phyloP scores from a whole-genome alignment of 2,113 vertebrate species.

The Brevimyrus niger region DNA sequence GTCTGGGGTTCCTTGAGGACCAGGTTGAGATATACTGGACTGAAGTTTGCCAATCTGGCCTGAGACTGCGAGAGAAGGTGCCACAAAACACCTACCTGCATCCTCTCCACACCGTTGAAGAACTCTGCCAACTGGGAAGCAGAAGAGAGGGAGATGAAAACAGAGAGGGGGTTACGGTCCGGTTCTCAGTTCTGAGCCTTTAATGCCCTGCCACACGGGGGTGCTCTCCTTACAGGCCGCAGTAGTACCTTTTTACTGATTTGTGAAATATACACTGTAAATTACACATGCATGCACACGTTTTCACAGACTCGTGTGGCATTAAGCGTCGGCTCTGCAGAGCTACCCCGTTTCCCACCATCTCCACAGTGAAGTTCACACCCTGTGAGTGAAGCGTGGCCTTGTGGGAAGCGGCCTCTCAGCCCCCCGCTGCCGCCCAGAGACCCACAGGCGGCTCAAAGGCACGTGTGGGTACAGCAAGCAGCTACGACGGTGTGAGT shows the following conservation, averaged over 20 bases:
- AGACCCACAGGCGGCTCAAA: not conserved
- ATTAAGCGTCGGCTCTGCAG: not conserved
- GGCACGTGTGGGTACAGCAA: not conserved
- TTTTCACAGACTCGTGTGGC: not conserved
- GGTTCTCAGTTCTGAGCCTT: not conserved
- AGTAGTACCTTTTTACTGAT: not conserved
- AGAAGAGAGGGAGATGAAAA: conserved; percentile 48
- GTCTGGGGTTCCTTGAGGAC: not conserved
- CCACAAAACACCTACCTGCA: conserved; percentile 70
- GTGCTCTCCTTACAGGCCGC: not conserved
- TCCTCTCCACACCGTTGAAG: conserved; percentile 86
- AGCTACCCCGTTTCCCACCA: not conserved
- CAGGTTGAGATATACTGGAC: not conserved
- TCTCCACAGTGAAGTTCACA: not conserved
- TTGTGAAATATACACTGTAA: not conserved
- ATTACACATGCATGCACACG: not conserved
- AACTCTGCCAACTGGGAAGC: conserved; percentile 77
- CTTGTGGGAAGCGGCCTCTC: not conserved
- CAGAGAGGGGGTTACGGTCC: not conserved
- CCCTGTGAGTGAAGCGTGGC: not conserved
- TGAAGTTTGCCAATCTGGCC: not conserved
- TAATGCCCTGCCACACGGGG: not conserved
- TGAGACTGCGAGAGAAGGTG: not conserved
- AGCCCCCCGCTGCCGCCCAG: not conserved
- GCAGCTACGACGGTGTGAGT: not conserved